These are phyloP conservation scores for Apis florea DNA, from an alignment of 1,140 invertebrate species.

Conservation along the genomic window DNA sequence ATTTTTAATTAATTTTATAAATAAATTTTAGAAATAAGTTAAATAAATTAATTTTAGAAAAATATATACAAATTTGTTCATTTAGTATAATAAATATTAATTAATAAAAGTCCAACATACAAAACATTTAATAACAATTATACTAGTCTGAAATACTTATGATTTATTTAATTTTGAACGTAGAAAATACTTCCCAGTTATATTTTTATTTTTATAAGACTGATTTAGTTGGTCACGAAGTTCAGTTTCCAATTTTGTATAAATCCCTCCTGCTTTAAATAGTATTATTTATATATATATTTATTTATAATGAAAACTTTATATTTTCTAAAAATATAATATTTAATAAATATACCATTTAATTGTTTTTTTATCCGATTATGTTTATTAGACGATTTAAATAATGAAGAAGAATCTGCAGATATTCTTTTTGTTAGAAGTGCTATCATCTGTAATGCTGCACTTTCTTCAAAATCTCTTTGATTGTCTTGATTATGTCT, in stretches of 20 bases:
- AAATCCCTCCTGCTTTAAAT: slow-evolving; percentile 83
- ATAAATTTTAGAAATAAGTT: no score
- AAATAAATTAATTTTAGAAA: background rate
- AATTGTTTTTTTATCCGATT: slow-evolving; percentile 68
- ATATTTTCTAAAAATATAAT: slow-evolving; percentile 23
- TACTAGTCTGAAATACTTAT: background rate
- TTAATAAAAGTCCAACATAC: background rate
- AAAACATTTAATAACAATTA: background rate
- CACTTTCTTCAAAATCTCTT: slow-evolving; percentile 89
- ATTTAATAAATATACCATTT: slow-evolving; percentile 67
- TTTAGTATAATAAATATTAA: background rate
- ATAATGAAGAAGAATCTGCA: slow-evolving; percentile 63
- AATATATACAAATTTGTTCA: background rate
- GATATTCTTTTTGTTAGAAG: slow-evolving; percentile 81
- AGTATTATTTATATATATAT: slow-evolving; percentile 38
- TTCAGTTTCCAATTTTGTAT: slow-evolving; percentile 86
- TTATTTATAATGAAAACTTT: background rate
- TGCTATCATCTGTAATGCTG: slow-evolving; percentile 84
- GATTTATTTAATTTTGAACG: slow-evolving; percentile 54
- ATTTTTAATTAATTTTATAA: slow-evolving; percentile 12
- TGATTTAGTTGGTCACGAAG: slow-evolving; percentile 83
- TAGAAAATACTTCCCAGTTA: slow-evolving; percentile 51
- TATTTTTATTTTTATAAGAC: slow-evolving; percentile 70
- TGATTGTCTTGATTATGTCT: slow-evolving; percentile 93
- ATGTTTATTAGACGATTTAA: slow-evolving; percentile 64